phyloP scores from a whole-genome alignment of 2,113 vertebrate species.

The Ceratotherium simum region DNA sequence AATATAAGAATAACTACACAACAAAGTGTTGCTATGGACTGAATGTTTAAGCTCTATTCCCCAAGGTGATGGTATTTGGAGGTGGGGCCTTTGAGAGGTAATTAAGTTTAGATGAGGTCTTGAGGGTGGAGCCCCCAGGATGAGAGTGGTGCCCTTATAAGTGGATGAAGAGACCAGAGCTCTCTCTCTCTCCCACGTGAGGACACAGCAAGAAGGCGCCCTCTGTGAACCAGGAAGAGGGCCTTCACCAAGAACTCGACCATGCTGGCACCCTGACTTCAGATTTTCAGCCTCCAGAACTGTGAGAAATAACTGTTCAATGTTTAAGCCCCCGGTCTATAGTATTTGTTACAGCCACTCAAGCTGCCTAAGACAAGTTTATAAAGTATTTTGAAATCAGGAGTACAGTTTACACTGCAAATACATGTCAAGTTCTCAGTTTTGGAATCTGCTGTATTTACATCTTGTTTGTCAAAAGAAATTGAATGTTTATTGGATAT shows the following conservation, averaged over 20 bases:
- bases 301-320: background rate
- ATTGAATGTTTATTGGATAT: background rate
- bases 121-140: background rate
- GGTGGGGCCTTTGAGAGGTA: background rate
- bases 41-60: background rate
- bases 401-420: background rate
- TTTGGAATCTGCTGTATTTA: background rate
- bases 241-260: background rate
- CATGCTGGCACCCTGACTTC: background rate
- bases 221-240: background rate
- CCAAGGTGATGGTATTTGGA: background rate
- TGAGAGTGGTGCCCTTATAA: background rate
- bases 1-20: background rate
- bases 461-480: constrained; percentile 38
- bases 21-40: background rate
- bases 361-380: background rate
- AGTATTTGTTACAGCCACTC: background rate
- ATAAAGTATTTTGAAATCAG: background rate
- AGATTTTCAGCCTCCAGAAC: background rate
- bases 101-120: background rate
- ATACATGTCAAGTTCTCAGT: background rate
- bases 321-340: background rate
- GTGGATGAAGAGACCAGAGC: background rate
- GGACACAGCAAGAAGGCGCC: background rate
- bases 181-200: background rate